Conservation (phyloP, 2,113 vertebrate genomes). For the Uria lomvia region DNA sequence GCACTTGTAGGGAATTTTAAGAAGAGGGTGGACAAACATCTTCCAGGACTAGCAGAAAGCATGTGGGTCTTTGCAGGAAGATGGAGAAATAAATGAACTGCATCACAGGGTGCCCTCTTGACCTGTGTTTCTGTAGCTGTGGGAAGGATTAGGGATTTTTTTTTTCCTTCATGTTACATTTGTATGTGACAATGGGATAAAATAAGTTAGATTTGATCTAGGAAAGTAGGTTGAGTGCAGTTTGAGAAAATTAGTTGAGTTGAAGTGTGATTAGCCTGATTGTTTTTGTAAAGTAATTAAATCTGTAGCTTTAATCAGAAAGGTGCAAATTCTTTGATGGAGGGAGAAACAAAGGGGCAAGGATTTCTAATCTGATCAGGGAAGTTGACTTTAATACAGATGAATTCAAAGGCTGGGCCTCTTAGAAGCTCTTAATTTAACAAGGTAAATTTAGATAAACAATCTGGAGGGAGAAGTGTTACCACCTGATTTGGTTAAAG, state of each 20-base stretch:
- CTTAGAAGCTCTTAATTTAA: background rate
- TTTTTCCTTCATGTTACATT: background rate
- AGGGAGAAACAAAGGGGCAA: background rate
- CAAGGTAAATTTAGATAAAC: background rate
- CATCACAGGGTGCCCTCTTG: background rate
- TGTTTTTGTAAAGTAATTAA: background rate
- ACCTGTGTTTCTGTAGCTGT: background rate
- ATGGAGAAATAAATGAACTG: background rate
- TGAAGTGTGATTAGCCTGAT: background rate
- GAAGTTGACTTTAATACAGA: background rate
- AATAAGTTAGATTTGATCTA: background rate
- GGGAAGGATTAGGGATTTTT: background rate
- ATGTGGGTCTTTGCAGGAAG: background rate
- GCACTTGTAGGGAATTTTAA: background rate
- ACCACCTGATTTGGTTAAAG: background rate
- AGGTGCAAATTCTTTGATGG: background rate
- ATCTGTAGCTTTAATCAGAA: background rate
- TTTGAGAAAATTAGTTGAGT: background rate
- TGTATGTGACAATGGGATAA: background rate
- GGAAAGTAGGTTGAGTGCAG: background rate
- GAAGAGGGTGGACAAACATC: background rate
- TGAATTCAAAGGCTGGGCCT: background rate
- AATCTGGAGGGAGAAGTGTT: background rate
- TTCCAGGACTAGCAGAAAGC: background rate
- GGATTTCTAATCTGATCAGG: background rate